Evolutionary conservation across 2,888 invertebrate genomes (phyloP).

Genomic region (Electrophaes corylata): DNA sequence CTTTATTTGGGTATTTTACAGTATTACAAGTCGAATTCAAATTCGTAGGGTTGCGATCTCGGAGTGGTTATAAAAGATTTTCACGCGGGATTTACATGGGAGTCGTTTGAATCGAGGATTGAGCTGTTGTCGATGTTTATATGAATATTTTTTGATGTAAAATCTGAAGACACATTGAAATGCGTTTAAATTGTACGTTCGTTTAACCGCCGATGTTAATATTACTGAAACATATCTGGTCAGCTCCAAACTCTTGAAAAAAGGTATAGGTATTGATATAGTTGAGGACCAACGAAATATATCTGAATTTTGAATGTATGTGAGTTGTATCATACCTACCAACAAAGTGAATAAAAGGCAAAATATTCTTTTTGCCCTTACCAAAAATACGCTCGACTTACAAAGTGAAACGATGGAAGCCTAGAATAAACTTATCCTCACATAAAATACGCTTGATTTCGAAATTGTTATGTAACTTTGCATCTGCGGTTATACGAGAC

Average conservation of each 20-base stretch:
- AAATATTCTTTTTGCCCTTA: too few relatives aligned
- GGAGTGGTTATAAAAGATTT: slow-evolving; percentile 26
- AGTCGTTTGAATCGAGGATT: slow-evolving; percentile 21
- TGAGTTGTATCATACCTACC: not conserved
- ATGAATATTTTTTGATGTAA: slow-evolving; percentile 40
- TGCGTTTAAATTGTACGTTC: slow-evolving; percentile 15
- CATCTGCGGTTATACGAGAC: slow-evolving; percentile 19
- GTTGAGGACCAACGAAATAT: not conserved
- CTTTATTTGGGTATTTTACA: slow-evolving; percentile 58
- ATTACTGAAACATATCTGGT: not conserved
- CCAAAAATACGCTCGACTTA: too few relatives aligned
- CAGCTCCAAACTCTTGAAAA: not conserved
- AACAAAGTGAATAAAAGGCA: not conserved
- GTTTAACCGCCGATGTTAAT: slow-evolving; percentile 22
- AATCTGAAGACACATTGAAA: slow-evolving; percentile 31
- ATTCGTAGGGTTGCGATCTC: slow-evolving; percentile 26
- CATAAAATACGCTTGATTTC: not conserved
- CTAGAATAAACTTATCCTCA: not conserved
- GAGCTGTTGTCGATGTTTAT: slow-evolving; percentile 41
- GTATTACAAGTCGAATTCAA: slow-evolving; percentile 55
- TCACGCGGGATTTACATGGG: slow-evolving; percentile 6
- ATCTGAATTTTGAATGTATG: not conserved
- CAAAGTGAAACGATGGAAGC: not conserved
- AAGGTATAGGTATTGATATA: not conserved
- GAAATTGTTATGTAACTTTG: not conserved